Base-by-base conservation (phyloP, 2,113 vertebrate genomes). In the Plecotus auritus region DNA sequence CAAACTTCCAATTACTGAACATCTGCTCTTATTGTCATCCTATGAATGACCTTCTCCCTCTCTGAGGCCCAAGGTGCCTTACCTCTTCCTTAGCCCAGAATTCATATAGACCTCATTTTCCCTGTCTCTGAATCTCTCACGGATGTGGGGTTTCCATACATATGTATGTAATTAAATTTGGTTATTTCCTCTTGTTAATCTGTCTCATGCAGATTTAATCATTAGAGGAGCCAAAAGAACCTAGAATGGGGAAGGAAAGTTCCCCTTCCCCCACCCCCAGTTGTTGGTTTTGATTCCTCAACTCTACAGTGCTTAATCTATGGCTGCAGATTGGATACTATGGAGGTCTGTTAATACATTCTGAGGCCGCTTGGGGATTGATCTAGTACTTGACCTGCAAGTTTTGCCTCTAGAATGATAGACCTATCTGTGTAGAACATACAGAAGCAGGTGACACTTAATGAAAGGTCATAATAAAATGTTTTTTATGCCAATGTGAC, bases 401-500 rank as follows among this genome's bases (percentile, higher is more conserved):
- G 67, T 91, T 97, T 96, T 84, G 32, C 64, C 40, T 96, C 51
- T 85, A 37, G 45, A 95, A 94, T 89, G 61, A 94, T 37, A 91
- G 84, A 61, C 11, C 14, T 91, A 76, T 67, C 80, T 93, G 40
- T 69, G 35, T 81, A 86, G 30, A 90, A 74, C 9, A 70, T 88
- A 56, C 1, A 89, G 35, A 91, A 89, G 76, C 64, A 95, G 35
- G 8, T 80, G 66, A 93, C 37, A 61, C 32, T 86, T 89, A 84
- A 93, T 56, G 12, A 91, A 91, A 74, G 56, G 32, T 91, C 67
- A 85, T 69, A 89, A 93, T 49, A n/a, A 95, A 78, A 72, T 78
- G 2, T 59, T 85, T 92, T 77, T 96, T 26, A 54, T 76, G 74
- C 10, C 64, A 88, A 2, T 54, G 23, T 92, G 85, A 86, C 45